These are phyloP conservation scores for Melieria omissa DNA, from an alignment of 2,888 invertebrate species.

Conservation along the genomic window DNA sequence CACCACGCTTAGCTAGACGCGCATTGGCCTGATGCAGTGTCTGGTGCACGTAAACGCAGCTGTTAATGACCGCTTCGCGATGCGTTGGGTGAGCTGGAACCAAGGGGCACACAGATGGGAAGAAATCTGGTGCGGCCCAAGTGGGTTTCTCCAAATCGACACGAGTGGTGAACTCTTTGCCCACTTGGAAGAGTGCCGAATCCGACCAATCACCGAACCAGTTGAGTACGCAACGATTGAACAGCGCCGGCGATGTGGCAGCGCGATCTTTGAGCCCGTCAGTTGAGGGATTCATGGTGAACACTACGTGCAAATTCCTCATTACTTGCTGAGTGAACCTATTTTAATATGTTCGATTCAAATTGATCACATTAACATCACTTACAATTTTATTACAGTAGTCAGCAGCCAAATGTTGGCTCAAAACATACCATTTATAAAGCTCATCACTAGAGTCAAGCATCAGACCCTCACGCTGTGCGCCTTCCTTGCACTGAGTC, in stretches of 20 bases:
- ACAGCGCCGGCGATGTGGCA: slow-evolving; percentile 97
- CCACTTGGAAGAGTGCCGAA: slow-evolving; percentile 93
- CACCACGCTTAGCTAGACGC: slow-evolving; percentile 89
- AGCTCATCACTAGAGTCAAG: slow-evolving; percentile 97
- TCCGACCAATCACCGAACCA: slow-evolving; percentile 99
- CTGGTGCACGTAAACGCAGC: slow-evolving; percentile 98
- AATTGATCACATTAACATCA: neutral
- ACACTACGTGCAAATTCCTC: slow-evolving; percentile 99
- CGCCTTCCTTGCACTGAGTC: slow-evolving; percentile 99
- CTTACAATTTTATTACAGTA: neutral
- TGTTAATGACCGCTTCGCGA: slow-evolving; percentile 97
- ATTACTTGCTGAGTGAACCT: slow-evolving; percentile 97
- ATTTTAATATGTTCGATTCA: neutral
- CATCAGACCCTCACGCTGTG: slow-evolving; percentile 97
- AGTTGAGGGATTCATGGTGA: slow-evolving; percentile 99
- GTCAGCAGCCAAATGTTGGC: neutral
- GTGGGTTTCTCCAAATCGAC: slow-evolving; percentile 90
- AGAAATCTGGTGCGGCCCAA: slow-evolving; percentile 89
- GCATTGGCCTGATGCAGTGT: slow-evolving; percentile 95
- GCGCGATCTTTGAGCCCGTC: slow-evolving; percentile 98
- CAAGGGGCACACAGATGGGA: slow-evolving; percentile 87
- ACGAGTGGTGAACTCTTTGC: slow-evolving; percentile 94
- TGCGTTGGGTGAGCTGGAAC: slow-evolving; percentile 82
- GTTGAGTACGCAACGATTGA: slow-evolving; percentile 98
- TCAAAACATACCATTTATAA: slow-evolving; percentile 86